Evolutionary conservation across 2,888 invertebrate genomes (phyloP).

Genomic region (Nephrotoma appendiculata): DNA sequence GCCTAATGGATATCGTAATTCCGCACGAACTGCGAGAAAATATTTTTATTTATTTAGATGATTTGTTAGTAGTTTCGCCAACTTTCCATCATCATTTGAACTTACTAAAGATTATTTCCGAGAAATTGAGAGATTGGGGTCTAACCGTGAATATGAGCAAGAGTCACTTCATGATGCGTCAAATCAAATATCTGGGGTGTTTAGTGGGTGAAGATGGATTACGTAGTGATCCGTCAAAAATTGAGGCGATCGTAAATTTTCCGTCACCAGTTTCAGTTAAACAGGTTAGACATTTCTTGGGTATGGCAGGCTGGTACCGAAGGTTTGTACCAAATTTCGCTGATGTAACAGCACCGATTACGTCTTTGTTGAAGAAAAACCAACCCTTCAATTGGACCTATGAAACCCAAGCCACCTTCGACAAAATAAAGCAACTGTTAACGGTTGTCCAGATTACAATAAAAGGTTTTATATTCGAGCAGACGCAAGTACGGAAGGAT

Average conservation of each 20-base stretch:
- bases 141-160: neutral
- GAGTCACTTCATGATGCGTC: neutral
- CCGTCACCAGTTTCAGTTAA: too few species aligned
- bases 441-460: neutral
- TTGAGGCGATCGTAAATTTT: slow-evolving; percentile 9
- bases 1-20: neutral
- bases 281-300: too few species aligned
- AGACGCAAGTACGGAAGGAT: neutral
- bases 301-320: too few species aligned
- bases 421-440: neutral
- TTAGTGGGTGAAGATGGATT: slow-evolving; percentile 18
- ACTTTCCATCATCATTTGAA: too few species aligned
- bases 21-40: neutral
- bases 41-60: neutral
- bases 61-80: too few species aligned
- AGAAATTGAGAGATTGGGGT: neutral
- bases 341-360: too few species aligned
- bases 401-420: neutral
- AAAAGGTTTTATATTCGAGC: neutral
- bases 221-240: slow-evolving; percentile 14
- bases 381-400: too few species aligned
- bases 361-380: too few species aligned
- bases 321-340: too few species aligned
- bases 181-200: slow-evolving; percentile 17
- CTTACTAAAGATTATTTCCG: too few species aligned